Conservation (phyloP, 2,888 invertebrate species). For the Pachydiplax longipennis region DNA sequence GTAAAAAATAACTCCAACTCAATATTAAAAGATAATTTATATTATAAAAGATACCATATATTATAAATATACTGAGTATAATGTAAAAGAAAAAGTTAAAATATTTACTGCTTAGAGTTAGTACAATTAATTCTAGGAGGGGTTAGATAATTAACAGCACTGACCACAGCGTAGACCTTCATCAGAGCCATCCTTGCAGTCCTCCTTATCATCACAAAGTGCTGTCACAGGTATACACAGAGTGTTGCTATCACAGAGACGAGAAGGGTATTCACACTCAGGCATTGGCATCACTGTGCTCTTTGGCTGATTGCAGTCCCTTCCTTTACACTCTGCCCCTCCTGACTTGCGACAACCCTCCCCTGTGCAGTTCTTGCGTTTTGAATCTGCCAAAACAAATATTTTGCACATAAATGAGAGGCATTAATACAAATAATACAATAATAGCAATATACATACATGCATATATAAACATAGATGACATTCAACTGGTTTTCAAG, state of each 20-base stretch:
- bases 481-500: no score
- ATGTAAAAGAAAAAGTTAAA: no score
- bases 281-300: constrained; percentile 55
- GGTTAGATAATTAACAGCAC: constrained; percentile 45
- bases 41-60: no score
- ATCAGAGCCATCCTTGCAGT: constrained; percentile 80
- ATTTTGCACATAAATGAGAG: no score
- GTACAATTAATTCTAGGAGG: no score
- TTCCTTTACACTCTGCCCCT: constrained; percentile 8
- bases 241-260: constrained; percentile 73
- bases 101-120: no score
- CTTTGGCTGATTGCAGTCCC: not conserved
- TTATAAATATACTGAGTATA: no score
- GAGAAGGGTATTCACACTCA: constrained; percentile 67
- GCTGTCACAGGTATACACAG: constrained; percentile 75
- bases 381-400: constrained; percentile 32
- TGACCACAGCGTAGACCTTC: constrained; percentile 76
- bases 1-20: no score
- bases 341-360: constrained; percentile 37
- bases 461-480: no score
- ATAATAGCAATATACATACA: no score
- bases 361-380: constrained; percentile 48
- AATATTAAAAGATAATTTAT: no score
- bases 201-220: constrained; percentile 74
- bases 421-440: no score